Evolutionary conservation across 2,888 invertebrate species (phyloP).

Genomic region (Ennomos quercinarius): DNA sequence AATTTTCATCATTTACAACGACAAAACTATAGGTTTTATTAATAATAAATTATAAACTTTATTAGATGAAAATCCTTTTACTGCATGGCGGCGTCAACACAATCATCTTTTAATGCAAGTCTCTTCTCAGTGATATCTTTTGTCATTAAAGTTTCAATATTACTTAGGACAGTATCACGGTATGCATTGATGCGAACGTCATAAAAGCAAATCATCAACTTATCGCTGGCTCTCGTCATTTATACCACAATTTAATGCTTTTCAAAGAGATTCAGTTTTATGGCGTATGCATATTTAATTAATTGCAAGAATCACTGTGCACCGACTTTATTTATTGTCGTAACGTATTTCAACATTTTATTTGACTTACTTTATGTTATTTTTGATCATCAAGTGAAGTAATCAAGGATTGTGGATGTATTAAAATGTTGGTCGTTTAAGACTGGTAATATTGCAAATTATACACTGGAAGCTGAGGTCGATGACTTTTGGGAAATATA

Average conservation of each 20-base stretch:
- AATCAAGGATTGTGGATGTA: neutral
- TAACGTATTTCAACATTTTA: slow-evolving; percentile 48
- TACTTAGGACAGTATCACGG: slow-evolving; percentile 20
- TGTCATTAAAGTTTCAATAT: slow-evolving; percentile 29
- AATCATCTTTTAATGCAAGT: slow-evolving; percentile 22
- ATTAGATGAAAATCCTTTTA: slow-evolving; percentile 18
- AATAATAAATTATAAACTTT: slow-evolving; percentile 16
- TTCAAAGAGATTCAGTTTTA: slow-evolving; percentile 55
- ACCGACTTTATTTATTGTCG: slow-evolving; percentile 52
- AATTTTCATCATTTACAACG: too few species aligned
- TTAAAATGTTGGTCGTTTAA: slow-evolving; percentile 1
- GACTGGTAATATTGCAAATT: too few species aligned
- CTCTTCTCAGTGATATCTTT: slow-evolving; percentile 25
- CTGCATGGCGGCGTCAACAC: slow-evolving; percentile 6
- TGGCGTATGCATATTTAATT: slow-evolving; percentile 61
- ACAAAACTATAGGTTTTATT: slow-evolving; percentile 6
- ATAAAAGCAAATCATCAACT: slow-evolving; percentile 30
- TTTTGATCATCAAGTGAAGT: slow-evolving; percentile 13
- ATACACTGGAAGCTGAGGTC: too few species aligned
- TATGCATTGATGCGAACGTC: slow-evolving; percentile 33
- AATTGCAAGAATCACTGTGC: slow-evolving; percentile 54
- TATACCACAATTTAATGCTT: slow-evolving; percentile 41
- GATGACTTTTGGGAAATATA: too few species aligned
- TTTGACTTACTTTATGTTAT: slow-evolving; percentile 37
- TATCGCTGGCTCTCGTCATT: slow-evolving; percentile 40